Evolutionary conservation across 2,888 invertebrate genomes (phyloP), one percentile per base, ranked within the genome.

Genomic region (Eugnorisma glareosa): DNA sequence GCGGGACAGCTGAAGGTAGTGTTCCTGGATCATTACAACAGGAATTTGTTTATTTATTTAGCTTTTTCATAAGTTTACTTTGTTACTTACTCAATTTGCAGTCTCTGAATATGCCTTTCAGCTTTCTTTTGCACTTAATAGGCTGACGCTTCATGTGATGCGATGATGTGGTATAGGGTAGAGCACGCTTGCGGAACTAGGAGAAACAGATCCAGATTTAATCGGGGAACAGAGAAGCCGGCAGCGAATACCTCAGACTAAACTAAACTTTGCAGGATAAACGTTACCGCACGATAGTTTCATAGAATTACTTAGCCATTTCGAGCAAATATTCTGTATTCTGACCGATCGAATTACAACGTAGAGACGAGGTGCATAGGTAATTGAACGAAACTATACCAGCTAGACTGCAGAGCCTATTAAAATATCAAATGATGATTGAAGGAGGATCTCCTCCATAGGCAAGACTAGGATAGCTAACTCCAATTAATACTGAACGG

Each of bases 401-500:
- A 35, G 1, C 10, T 3, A 13, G 6, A 48, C 13, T 78, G 59
- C 43, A 66, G 48, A 7, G 35, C 5, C 5, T 48, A 57, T 48
- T 13, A 57, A 18, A 79, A 57, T 71, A 66, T 48, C 54, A 40
- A 40, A 71, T 71, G 40, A 24, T 48, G 8, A 48, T 48, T 21
- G 45, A 1, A 48, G 15, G n/a, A 28, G 37, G 28, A 28, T n/a
- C n/a, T n/a, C n/a, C n/a, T n/a, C n/a, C n/a, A n/a, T 24, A 37
- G 21, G 13, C 13, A 31, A 43, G 15, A n/a, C n/a, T n/a, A n/a
- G n/a, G n/a, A 21, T 54, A 61, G 8, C 11, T 40, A 51, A 31
- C 28, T 76, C 13, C 31, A 63, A 72, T 72, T 64, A 67, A 45
- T 59, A 45, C 5, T 57, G 13, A 59, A 66, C 57, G 51, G 40